These are phyloP conservation scores for Philonicus albiceps DNA, from an alignment of 2,888 invertebrate genomes.

Conservation along the genomic window DNA sequence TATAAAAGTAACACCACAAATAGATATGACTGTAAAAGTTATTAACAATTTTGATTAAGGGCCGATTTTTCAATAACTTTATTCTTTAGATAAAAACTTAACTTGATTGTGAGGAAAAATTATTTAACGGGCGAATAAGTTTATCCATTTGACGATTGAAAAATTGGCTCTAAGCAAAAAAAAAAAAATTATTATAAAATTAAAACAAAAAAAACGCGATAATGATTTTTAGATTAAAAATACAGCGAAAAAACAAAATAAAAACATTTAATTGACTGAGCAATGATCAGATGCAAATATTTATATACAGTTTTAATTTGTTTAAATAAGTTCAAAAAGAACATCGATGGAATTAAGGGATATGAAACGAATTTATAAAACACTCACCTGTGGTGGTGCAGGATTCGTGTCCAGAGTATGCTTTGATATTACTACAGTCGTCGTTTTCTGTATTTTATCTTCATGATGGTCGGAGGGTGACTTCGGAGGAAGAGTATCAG, in stretches of 20 bases:
- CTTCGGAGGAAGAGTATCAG: conserved; percentile 69
- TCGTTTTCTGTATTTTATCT: conserved; percentile 78
- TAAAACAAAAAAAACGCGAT: neutral
- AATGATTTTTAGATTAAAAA: neutral
- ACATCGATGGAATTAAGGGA: neutral
- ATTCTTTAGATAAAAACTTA: too few relatives aligned
- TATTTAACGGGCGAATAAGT: too few relatives aligned
- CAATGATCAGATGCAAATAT: neutral
- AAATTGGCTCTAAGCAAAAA: too few relatives aligned
- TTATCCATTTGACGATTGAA: too few relatives aligned
- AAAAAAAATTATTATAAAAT: neutral
- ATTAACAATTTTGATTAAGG: neutral
- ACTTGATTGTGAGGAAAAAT: too few relatives aligned
- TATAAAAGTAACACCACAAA: neutral
- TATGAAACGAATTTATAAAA: conserved; percentile 4
- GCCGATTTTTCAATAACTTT: too few relatives aligned
- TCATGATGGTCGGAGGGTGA: conserved; percentile 74
- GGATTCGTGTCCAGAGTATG: conserved; percentile 77
- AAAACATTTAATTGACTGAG: neutral
- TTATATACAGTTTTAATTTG: conserved; percentile 2
- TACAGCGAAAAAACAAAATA: neutral
- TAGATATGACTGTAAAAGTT: neutral
- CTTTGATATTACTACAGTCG: conserved; percentile 93
- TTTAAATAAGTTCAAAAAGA: neutral
- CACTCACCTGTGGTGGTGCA: conserved; percentile 64